These are phyloP conservation scores for Netelia melanura DNA, from an alignment of 2,888 invertebrate species.

Conservation along the genomic window DNA sequence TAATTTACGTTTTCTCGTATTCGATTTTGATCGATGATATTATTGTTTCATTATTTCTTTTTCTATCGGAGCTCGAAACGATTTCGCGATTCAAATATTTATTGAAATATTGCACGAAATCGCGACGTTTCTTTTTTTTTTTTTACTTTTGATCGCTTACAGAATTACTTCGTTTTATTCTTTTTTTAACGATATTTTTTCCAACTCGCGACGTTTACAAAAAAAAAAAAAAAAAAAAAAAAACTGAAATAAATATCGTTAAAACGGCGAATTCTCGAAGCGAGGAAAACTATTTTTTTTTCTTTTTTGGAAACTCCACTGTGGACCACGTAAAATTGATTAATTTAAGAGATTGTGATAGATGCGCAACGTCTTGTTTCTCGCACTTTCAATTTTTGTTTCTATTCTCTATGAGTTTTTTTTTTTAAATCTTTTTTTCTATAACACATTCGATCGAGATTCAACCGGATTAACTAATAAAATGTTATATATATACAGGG, in stretches of 20 bases:
- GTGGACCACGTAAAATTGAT: constrained; percentile 50
- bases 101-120: neutral
- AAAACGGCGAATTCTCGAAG: neutral
- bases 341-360: constrained; percentile 48
- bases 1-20: neutral
- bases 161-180: neutral
- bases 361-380: constrained; percentile 34
- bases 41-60: neutral
- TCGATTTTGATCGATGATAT: constrained; percentile 18
- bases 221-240: neutral
- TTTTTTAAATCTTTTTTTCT: constrained; percentile 15
- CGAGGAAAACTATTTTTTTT: neutral
- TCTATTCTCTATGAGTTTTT: constrained; percentile 32
- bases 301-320: neutral
- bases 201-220: neutral
- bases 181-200: neutral
- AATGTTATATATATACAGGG: constrained; percentile 14
- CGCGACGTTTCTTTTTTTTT: neutral
- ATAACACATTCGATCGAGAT: constrained; percentile 50
- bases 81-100: neutral
- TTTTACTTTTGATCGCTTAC: neutral
- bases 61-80: neutral
- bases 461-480: constrained; percentile 52
- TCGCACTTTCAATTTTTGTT: constrained; percentile 12
- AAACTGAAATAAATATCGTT: neutral